These are phyloP conservation scores for Cyclargus thomasi DNA, from an alignment of 1,140 invertebrate genomes.

Conservation along the genomic window DNA sequence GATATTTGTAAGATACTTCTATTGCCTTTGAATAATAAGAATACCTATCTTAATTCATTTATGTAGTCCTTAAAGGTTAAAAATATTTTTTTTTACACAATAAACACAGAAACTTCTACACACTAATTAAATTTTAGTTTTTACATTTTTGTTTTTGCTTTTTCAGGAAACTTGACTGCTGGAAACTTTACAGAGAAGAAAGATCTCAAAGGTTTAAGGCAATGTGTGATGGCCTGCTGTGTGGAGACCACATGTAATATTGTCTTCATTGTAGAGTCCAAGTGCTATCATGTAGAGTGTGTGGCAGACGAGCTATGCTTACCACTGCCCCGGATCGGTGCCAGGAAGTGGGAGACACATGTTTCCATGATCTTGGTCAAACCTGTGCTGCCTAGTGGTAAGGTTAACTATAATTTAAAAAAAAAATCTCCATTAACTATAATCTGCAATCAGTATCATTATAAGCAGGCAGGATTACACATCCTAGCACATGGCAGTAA, in stretches of 20 bases:
- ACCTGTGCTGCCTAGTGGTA: conserved; percentile 71
- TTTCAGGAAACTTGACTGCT: conserved; percentile 76
- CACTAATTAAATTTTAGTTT: too few relatives aligned
- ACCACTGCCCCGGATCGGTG: conserved; percentile 77
- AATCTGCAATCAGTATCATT: too few relatives aligned
- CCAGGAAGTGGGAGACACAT: conserved; percentile 74
- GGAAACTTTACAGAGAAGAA: conserved; percentile 78
- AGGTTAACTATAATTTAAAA: conserved; percentile 12
- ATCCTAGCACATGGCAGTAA: too few relatives aligned
- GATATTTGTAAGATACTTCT: too few relatives aligned
- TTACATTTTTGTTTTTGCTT: neutral
- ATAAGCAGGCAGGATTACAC: too few relatives aligned
- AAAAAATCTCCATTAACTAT: neutral
- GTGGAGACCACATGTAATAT: conserved; percentile 82
- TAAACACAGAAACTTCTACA: too few relatives aligned
- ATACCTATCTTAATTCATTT: too few relatives aligned
- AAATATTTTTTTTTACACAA: too few relatives aligned
- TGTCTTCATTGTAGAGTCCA: conserved; percentile 83
- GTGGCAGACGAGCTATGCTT: conserved; percentile 81
- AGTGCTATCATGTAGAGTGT: conserved; percentile 87
- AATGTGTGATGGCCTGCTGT: conserved; percentile 86
- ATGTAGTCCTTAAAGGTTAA: too few relatives aligned
- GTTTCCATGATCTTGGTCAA: conserved; percentile 86
- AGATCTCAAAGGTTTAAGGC: conserved; percentile 73
- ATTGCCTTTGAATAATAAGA: too few relatives aligned